Percentiles rank a stretch among this genome's conserved stretches.
Conservation (phyloP, 1,140 invertebrate species). For the Bradynema listronoti region DNA sequence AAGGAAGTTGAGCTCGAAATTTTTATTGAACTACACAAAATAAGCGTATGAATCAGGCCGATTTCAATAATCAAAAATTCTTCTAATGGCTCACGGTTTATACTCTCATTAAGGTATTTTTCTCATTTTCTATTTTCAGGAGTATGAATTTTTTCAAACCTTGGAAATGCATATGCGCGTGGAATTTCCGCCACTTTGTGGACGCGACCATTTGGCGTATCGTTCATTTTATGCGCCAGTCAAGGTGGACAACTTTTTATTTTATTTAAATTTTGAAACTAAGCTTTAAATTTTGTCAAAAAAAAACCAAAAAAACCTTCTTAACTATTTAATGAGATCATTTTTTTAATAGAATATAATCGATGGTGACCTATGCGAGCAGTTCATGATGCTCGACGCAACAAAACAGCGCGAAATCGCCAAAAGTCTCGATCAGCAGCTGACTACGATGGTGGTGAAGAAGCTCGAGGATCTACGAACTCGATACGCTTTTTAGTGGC, state of each 20-base stretch:
- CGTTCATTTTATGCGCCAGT: conserved; percentile 95
- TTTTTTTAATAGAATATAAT: conserved; percentile 74
- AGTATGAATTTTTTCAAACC: conserved; percentile 98
- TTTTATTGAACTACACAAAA: too few species aligned
- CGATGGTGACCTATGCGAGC: conserved; percentile 96
- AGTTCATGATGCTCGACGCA: conserved; percentile 90
- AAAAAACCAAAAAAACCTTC: neutral
- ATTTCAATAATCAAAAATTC: too few species aligned
- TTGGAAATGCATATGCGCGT: conserved; percentile 99
- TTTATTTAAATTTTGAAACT: neutral
- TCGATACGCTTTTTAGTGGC: conserved; percentile 87
- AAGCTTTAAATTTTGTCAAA: neutral
- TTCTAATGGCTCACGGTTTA: too few species aligned
- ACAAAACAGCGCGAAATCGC: conserved; percentile 89
- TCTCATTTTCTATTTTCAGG: conserved; percentile 61
- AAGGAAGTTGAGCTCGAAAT: too few species aligned
- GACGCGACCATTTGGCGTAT: conserved; percentile 91
- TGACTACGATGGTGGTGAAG: conserved; percentile 89
- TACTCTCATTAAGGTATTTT: too few species aligned
- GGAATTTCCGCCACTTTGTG: conserved; percentile 89
- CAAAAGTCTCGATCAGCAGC: conserved; percentile 77
- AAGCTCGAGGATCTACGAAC: conserved; percentile 88
- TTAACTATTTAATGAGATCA: conserved; percentile 49
- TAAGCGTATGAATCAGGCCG: too few species aligned
- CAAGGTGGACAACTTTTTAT: conserved; percentile 66